Evolutionary conservation across 2,888 invertebrate species (phyloP), one percentile per base, ranked within the genome.

Genomic region (Melanostoma mellinum): DNA sequence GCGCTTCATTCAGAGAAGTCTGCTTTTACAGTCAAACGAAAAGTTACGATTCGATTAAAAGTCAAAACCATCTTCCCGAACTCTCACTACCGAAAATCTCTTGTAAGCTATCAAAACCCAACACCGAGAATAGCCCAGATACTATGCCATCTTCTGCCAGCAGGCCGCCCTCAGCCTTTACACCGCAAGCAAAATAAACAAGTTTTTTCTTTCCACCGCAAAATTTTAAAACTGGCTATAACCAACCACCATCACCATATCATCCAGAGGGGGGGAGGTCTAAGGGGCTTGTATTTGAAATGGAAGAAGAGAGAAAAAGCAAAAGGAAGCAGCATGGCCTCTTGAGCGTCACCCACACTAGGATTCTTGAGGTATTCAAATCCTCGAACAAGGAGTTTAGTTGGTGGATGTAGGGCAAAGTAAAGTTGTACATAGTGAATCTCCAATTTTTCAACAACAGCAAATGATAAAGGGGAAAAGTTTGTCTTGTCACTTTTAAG

Each of bases 11-110:
- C 71, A 81, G 71, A 20, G 20, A 67, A 71, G 61, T 48, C 44
- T 2, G 55, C 48, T 65, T 72, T 71, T 42, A 71, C 60, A 60
- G 71, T 76, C 76, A 81, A 76, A 71, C 58, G 76, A 30, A 81
- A 81, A 81, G 48, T 81, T 58, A 4, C 38, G 35, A 71, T 81
- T 75, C 60, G 71, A 75, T 80, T 72, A 76, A 81, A 60, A 67
- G 65, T 76, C 71, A 71, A 80, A 80, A 58, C 38, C 60, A 67
- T 55, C 56, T 3, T n/a, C n/a, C 20, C 46, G 8, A 9, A 5
- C 36, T 40, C 40, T 40, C 9, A 2, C 38, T 56, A 20, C 40
- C 4, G 30, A 30, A 5, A 32, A 58, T 32, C 42, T 58, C 10
- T 58, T 44, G 42, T 42, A 44, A 56, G 32, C 56, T 40, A 56